Evolutionary conservation across 2,888 invertebrate species (phyloP).

Genomic region (Drosophila quinaria): DNA sequence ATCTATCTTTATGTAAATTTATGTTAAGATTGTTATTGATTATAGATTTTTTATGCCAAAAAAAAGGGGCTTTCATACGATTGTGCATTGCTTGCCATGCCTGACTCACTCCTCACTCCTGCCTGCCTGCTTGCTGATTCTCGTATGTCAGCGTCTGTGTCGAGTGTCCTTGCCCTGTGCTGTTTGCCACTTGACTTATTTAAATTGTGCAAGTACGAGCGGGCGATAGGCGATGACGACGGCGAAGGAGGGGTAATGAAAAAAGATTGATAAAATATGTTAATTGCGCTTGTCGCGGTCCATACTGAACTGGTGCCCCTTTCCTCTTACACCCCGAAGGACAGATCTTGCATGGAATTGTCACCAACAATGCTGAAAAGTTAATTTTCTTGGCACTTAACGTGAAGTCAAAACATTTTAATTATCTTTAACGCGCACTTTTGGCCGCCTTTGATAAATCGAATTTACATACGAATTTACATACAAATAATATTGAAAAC

Average conservation of each 20-base stretch:
- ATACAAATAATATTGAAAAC: no score
- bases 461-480: neutral
- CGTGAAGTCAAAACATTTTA: constrained; percentile 6
- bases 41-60: no score
- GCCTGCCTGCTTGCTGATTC: constrained; percentile 15
- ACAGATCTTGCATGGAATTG: constrained; percentile 60
- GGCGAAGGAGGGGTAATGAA: constrained; percentile 17
- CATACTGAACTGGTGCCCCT: constrained; percentile 17
- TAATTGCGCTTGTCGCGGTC: constrained; percentile 70
- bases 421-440: constrained; percentile 58
- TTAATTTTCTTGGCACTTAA: constrained; percentile 66
- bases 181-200: constrained; percentile 78
- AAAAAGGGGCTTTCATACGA: no score
- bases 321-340: constrained; percentile 14
- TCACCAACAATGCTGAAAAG: constrained; percentile 75
- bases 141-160: constrained; percentile 49
- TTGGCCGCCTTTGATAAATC: constrained; percentile 11
- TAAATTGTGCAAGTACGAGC: constrained; percentile 71
- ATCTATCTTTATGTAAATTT: no score
- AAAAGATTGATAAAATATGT: constrained; percentile 80
- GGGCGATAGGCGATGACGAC: constrained; percentile 11
- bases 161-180: constrained; percentile 66
- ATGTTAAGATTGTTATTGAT: no score
- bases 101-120: constrained; percentile 7
- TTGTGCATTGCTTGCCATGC: neutral